These are phyloP conservation scores for Corapipo altera DNA, from an alignment of 2,113 vertebrate genomes.

Conservation along the genomic window DNA sequence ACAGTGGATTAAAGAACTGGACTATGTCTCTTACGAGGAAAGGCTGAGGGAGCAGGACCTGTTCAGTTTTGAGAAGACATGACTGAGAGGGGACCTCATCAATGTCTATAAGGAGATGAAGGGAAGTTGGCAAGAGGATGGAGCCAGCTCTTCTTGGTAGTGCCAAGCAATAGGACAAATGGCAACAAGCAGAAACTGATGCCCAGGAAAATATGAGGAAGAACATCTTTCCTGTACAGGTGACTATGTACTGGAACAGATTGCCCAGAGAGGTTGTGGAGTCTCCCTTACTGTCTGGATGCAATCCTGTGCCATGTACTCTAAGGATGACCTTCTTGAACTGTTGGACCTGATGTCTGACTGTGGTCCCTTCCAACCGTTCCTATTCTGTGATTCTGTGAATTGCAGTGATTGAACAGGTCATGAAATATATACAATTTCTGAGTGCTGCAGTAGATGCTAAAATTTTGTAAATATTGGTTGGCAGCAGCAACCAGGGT, in stretches of 20 bases:
- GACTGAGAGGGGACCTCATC: neutral
- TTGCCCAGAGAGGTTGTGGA: neutral
- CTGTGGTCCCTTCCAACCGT: neutral
- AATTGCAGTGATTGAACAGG: neutral
- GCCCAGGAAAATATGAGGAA: neutral
- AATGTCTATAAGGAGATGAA: neutral
- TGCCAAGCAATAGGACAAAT: neutral
- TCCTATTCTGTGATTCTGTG: neutral
- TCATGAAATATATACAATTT: neutral
- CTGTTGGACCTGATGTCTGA: neutral
- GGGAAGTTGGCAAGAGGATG: neutral
- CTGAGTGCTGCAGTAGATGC: neutral
- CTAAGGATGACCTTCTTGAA: neutral
- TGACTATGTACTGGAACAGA: neutral
- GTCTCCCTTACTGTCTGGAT: neutral
- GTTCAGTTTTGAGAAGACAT: neutral
- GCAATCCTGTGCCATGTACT: neutral
- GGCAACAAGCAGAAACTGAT: neutral
- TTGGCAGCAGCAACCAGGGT: neutral
- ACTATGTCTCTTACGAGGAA: accelerated
- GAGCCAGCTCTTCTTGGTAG: accelerated
- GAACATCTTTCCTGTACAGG: neutral
- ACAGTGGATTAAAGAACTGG: too few relatives aligned
- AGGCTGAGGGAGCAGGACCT: neutral
- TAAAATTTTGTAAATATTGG: neutral